Evolutionary conservation across 2,888 invertebrate genomes (phyloP), one percentile per base, ranked within the genome.

Genomic region (Volucella inflata): DNA sequence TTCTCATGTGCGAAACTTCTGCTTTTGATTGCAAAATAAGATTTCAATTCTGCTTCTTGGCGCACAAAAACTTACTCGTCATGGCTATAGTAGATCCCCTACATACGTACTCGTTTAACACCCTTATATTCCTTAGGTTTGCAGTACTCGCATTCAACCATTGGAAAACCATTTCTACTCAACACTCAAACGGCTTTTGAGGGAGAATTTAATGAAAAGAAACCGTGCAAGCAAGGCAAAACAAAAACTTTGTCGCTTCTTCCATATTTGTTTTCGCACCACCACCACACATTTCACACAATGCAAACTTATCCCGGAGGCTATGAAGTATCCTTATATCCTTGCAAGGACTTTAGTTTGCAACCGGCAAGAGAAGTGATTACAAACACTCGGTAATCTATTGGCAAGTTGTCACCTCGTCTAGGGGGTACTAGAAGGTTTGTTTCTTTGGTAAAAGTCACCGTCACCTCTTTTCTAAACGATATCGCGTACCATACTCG

Each of bases 361-460:
- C 53, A 51, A 55, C 48, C 64, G 65, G 46, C 62, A 17, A 59
- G 57, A 44, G 57, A 74, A 70, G 57, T 70, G 79, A 84, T 74
- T 60, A 67, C 80, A 80, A 46, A 80, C 48, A 57, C 65, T 80
- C 4, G 30, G 80, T 79, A 78, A 84, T 84, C 79, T 79, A 84
- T 84, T 79, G 70, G 75, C 84, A 84, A 84, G 79, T 84, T 84
- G 79, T 80, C 84, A 79, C 84, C 84, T 76, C 59, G 70, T 75
- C 80, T 79, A 71, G 53, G 46, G 30, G 62, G 68, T 51, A 11
- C n/a, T 40, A 10, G 60, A 30, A 36, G 16, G 14, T 46, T 21
- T 42, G 42, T 30, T 50, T 16, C 1, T 65, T 51, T 40, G 10
- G 57, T 40, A 55, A 65, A 78, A 62, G 62, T 77, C 70, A 64